Base-by-base conservation (phyloP, 2,113 vertebrate genomes). In the Siphamia tubifer region DNA sequence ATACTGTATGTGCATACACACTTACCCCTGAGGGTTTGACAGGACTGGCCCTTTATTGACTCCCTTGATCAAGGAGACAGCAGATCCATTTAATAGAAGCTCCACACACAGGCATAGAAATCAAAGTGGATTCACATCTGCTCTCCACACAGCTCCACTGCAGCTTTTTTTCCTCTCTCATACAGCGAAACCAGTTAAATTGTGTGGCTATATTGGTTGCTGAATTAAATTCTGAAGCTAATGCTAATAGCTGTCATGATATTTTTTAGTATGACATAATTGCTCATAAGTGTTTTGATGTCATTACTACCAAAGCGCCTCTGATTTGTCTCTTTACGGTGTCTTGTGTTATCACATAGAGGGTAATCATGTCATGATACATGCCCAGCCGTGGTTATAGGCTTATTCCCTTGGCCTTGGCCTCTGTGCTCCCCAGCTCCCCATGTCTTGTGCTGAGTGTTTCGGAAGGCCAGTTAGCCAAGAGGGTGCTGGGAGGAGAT, bases 51-150 rank as follows among this genome's bases (percentile, higher is more conserved):
- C 84, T 87, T 87, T 89, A 91, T 89, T 90, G 83, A 88, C 90
- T 89, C 79, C 78, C 83, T 88, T 90, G 88, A 92, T 89, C 83
- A 87, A 90, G 86, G 83, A 89, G 90, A 91, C 88, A 84, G 81
- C 82, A 87, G 89, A 90, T 89, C 82, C 83, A 87, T 90, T 87
- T 85, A 88, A 88, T 90, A 84, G 87, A 89, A 79, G 65, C 74
- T 71, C n/a, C 54, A 70, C 54, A 53, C 45, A 61, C 19, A 62
- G 48, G 57, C 62, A 70, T 21, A 67, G 74, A 71, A 89, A 86
- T 78, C 81, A 83, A 84, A 87, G 83, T 78, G 79, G 81, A 86
- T 72, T 67, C 79, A 82, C 85, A 87, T 88, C 80, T 87, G 82
- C 63, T 75, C 63, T 73, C 74, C 70, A 70, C 79, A 66, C 77